Evolutionary conservation across 2,888 invertebrate genomes (phyloP).

Genomic region (Agelastica alni): DNA sequence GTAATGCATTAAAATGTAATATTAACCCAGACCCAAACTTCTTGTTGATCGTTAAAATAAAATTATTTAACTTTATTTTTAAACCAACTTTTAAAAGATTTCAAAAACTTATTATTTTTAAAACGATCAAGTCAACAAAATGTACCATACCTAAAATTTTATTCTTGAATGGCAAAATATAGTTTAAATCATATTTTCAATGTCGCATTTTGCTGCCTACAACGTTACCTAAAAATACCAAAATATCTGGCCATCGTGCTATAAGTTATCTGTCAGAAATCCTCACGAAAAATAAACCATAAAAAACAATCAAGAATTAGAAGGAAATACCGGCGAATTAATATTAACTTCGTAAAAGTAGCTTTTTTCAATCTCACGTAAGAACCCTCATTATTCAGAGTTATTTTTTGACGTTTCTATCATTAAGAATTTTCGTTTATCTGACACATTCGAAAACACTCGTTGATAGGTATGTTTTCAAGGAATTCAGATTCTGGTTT

Average conservation of each 20-base stretch:
- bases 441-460: neutral
- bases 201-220: too few species aligned
- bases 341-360: slow-evolving; percentile 1
- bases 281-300: neutral
- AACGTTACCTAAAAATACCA: neutral
- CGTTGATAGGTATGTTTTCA: neutral
- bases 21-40: too few species aligned
- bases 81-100: too few species aligned
- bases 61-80: too few species aligned
- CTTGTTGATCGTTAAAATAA: too few species aligned
- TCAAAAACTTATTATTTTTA: too few species aligned
- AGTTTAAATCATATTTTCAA: too few species aligned
- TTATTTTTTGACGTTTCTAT: slow-evolving; percentile 1
- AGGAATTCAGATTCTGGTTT: neutral
- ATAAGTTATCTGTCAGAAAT: neutral
- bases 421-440: slow-evolving; percentile 1
- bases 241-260: neutral
- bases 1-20: too few species aligned
- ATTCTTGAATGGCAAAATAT: too few species aligned
- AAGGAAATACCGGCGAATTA: slow-evolving; percentile 8
- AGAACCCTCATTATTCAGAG: slow-evolving; percentile 2
- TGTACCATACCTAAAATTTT: too few species aligned
- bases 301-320: neutral
- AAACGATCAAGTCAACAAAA: too few species aligned
- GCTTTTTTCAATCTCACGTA: slow-evolving; percentile 1